Conservation (phyloP, 2,888 invertebrate species). For the Coecobrya sp. region DNA sequence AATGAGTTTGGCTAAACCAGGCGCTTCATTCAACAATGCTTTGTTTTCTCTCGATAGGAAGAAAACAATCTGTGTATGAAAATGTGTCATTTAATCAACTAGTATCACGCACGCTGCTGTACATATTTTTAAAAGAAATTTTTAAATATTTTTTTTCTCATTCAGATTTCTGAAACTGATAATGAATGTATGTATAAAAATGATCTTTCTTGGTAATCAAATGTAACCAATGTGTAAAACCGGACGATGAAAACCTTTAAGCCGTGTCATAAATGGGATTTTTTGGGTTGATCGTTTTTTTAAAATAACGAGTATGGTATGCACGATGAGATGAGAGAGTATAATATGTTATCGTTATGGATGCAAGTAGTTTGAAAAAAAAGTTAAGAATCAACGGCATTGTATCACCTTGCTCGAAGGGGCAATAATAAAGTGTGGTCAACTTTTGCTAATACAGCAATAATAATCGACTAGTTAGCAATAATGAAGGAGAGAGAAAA, state of each 20-base stretch:
- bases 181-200: not conserved
- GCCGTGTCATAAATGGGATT: not conserved
- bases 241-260: not conserved
- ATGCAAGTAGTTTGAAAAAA: not conserved
- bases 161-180: slow-evolving; percentile 26
- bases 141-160: not conserved
- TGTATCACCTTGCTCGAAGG: slow-evolving; percentile 72
- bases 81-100: slow-evolving; percentile 58
- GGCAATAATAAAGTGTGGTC: slow-evolving; percentile 44
- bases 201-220: slow-evolving; percentile 2
- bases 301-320: no score
- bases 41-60: no score
- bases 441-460: slow-evolving; percentile 5
- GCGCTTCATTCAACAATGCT: no score
- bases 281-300: not conserved
- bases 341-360: not conserved
- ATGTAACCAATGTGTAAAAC: not conserved
- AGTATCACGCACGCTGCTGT: not conserved
- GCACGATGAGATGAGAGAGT: not conserved
- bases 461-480: slow-evolving; percentile 16
- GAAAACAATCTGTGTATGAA: not conserved
- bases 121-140: not conserved
- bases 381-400: slow-evolving; percentile 45
- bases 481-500: no score
- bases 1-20: not conserved